phyloP scores from a whole-genome alignment of 2,888 invertebrate species.

The Xestia ashworthii region DNA sequence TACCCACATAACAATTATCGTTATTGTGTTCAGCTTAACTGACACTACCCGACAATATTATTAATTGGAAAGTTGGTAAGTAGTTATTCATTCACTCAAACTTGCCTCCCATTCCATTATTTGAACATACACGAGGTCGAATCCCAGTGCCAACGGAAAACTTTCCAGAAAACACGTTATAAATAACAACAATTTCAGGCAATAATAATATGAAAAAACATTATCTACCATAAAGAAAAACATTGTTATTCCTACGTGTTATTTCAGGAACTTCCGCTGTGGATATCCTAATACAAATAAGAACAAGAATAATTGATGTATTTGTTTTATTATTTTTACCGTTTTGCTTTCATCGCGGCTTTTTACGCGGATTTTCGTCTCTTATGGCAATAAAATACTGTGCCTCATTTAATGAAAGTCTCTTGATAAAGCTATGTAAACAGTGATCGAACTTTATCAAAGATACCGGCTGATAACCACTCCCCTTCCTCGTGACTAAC shows the following conservation, averaged over 20 bases:
- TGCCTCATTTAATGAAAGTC: slow-evolving; percentile 60
- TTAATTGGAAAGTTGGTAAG: slow-evolving; percentile 39
- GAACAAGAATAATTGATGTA: neutral
- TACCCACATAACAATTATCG: slow-evolving; percentile 27
- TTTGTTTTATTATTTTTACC: slow-evolving; percentile 6
- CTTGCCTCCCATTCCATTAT: neutral
- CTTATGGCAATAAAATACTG: slow-evolving; percentile 32
- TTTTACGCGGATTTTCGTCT: slow-evolving; percentile 10
- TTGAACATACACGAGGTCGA: neutral
- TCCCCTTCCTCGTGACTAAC: slow-evolving; percentile 50
- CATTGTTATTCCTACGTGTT: neutral
- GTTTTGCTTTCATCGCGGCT: neutral
- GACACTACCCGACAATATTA: slow-evolving; percentile 2
- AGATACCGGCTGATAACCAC: slow-evolving; percentile 72
- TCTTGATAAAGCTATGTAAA: slow-evolving; percentile 72
- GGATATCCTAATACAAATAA: slow-evolving; percentile 20
- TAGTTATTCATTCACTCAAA: neutral
- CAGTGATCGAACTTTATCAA: slow-evolving; percentile 78
- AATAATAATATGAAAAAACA: slow-evolving; percentile 13
- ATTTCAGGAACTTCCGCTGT: slow-evolving; percentile 23
- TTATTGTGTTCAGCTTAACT: slow-evolving; percentile 28
- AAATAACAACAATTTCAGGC: slow-evolving; percentile 3
- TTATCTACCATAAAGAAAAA: slow-evolving; percentile 16
- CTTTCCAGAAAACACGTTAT: slow-evolving; percentile 3
- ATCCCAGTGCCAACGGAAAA: neutral